phyloP scores from a whole-genome alignment of 2,888 invertebrate genomes.

The Anoncus sp. region DNA sequence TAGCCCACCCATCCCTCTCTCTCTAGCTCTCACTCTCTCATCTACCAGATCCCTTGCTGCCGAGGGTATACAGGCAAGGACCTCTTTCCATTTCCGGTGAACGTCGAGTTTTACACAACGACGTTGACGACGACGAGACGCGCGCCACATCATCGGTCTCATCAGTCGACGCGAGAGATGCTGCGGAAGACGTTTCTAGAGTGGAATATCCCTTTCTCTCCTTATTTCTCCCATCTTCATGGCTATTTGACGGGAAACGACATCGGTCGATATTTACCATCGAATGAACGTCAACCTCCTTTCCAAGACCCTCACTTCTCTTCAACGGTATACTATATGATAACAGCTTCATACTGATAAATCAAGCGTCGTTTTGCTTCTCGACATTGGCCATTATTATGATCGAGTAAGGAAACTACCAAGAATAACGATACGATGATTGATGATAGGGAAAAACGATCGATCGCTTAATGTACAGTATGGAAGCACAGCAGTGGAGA shows the following conservation, averaged over 20 bases:
- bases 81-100: conserved; percentile 49
- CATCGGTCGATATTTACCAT: conserved; percentile 53
- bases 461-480: conserved; percentile 17
- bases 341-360: conserved; percentile 43
- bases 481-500: neutral
- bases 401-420: conserved; percentile 26
- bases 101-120: conserved; percentile 50
- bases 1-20: conserved; percentile 27
- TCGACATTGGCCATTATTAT: conserved; percentile 53
- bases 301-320: conserved; percentile 12
- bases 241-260: conserved; percentile 45
- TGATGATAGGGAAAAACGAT: conserved; percentile 41
- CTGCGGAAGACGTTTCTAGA: conserved; percentile 33
- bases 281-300: conserved; percentile 25
- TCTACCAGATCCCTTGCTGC: conserved; percentile 1
- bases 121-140: conserved; percentile 17
- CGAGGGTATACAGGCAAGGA: conserved; percentile 11
- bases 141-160: conserved; percentile 27
- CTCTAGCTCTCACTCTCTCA: neutral
- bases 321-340: neutral
- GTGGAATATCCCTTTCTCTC: conserved; percentile 47
- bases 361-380: conserved; percentile 43
- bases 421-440: conserved; percentile 43
- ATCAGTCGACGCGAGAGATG: conserved; percentile 4
- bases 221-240: conserved; percentile 26